Conservation (phyloP, 2,113 vertebrate species). For the Camelus bactrianus region DNA sequence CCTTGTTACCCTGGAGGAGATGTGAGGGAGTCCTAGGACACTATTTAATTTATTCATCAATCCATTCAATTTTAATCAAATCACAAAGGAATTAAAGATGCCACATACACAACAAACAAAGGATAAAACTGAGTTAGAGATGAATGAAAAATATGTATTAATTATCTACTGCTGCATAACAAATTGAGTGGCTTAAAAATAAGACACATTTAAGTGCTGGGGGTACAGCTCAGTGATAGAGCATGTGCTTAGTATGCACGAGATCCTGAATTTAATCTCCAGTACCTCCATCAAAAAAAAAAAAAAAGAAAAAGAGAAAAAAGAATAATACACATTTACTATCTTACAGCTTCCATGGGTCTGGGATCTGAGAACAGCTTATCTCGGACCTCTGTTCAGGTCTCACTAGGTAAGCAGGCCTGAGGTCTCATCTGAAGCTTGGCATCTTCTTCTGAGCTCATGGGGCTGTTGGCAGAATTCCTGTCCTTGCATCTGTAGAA, state of each 20-base stretch:
- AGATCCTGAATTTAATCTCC: too few species aligned
- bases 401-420: background rate
- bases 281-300: too few species aligned
- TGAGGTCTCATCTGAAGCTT: background rate
- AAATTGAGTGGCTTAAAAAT: constrained; percentile 24
- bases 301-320: too few species aligned
- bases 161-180: background rate
- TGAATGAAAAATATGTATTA: background rate
- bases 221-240: too few species aligned
- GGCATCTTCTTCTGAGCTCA: background rate
- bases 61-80: background rate
- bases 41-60: background rate
- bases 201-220: background rate
- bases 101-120: background rate
- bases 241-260: too few species aligned
- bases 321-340: background rate
- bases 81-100: background rate
- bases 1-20: background rate
- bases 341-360: background rate
- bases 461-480: background rate
- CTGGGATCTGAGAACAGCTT: background rate
- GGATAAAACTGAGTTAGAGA: background rate
- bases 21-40: background rate
- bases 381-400: background rate
- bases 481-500: background rate